Percentiles rank a stretch among this genome's conserved stretches.
phyloP scores from a whole-genome alignment of 2,888 invertebrate species.

The Dasypolia templi region DNA sequence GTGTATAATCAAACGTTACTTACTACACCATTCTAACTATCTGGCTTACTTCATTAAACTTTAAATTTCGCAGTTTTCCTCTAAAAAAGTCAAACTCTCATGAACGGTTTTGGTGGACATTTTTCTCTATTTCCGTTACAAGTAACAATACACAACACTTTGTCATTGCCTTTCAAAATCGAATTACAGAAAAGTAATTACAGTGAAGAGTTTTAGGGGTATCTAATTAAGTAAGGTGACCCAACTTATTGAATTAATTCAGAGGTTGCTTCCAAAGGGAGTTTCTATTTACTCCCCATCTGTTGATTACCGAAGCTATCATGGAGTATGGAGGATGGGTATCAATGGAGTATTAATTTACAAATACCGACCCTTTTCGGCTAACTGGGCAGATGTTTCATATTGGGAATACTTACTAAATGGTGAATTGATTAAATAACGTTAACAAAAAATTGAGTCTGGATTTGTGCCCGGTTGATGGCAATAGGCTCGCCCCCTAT shows the following conservation, averaged over 20 bases:
- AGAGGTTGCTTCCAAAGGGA: constrained; percentile 23
- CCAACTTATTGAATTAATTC: constrained; percentile 61
- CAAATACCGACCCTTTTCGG: not conserved
- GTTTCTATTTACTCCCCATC: constrained; percentile 44
- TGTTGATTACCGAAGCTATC: constrained; percentile 42
- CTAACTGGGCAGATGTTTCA: not conserved
- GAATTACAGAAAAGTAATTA: constrained; percentile 51
- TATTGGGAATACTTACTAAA: not conserved
- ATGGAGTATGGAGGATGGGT: too few relatives aligned
- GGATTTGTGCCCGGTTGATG: too few relatives aligned
- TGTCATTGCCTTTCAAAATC: constrained; percentile 8
- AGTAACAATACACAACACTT: not conserved
- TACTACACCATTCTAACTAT: not conserved
- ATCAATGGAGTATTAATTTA: constrained; percentile 31
- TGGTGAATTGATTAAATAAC: not conserved
- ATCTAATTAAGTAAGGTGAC: constrained; percentile 66
- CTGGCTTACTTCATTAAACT: not conserved
- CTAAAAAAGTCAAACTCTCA: not conserved
- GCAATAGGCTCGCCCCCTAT: too few relatives aligned
- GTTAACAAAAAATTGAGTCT: not conserved
- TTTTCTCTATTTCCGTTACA: not conserved
- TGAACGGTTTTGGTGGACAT: not conserved
- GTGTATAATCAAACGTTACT: not conserved
- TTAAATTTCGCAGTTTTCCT: not conserved
- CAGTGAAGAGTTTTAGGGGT: constrained; percentile 51